These are phyloP conservation scores for Metacarcinus magister DNA, from an alignment of 2,888 invertebrate genomes.

Conservation along the genomic window DNA sequence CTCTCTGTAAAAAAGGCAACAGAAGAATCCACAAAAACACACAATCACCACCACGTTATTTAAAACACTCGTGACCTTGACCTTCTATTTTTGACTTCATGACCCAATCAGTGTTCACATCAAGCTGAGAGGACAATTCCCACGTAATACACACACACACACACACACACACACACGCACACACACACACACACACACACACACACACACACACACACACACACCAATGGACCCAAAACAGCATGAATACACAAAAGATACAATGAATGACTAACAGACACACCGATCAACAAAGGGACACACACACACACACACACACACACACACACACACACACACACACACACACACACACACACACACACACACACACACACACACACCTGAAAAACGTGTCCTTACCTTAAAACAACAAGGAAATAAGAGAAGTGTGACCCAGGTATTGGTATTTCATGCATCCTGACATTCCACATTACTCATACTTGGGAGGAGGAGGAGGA, in stretches of 20 bases:
- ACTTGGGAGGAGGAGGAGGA: neutral
- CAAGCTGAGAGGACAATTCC: neutral
- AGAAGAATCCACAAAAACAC: neutral
- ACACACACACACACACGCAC: conserved; percentile 10
- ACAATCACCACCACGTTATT: neutral
- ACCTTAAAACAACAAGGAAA: neutral
- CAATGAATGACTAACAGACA: neutral
- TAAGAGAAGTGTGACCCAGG: neutral
- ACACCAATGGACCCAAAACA: neutral
- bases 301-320: conserved; percentile 6
- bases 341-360: conserved; percentile 7
- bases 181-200: conserved; percentile 40
- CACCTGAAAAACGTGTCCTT: neutral
- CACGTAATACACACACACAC: conserved; percentile 16
- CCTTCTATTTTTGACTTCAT: neutral
- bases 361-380: conserved; percentile 39
- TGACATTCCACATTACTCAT: conserved; percentile 27
- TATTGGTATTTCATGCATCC: neutral
- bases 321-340: neutral
- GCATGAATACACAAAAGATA: neutral
- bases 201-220: conserved; percentile 28
- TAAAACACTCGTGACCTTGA: neutral
- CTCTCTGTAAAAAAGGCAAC: no score
- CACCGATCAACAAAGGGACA: neutral
- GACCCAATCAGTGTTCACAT: neutral